Base-by-base conservation (phyloP, 2,113 vertebrate species). In the Lophotis ruficrista region DNA sequence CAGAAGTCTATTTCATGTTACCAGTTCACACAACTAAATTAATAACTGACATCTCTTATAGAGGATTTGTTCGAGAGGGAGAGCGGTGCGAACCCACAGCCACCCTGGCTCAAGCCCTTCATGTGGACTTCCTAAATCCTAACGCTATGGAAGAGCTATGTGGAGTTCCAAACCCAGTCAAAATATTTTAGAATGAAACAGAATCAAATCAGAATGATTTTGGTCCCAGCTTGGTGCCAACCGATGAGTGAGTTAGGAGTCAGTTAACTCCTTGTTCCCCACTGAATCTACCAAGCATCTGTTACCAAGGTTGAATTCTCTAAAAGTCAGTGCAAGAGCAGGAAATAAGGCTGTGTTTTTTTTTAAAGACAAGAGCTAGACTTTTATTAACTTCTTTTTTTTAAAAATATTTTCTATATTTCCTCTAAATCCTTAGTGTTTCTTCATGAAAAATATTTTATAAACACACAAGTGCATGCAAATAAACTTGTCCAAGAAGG, bases 221-320 rank as follows among this genome's bases (percentile, higher is more conserved):
- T 48, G 31, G 47, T 62, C 61, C 45, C n/a, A 33, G 27, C 0
- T 31, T 14, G 24, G 31, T 79, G 48, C 57, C 27, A 93, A 21
- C 4, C 0, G 0, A 64, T 4, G 72, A 53, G 27, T 41, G 4
- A 79, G 10, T 60, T 19, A 38, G 27, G 20, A 66, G 14, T 2
- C 48, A 20, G 20, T 35, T 58, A 61, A 45, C 14, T 64, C 28
- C 57, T 68, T 22, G 7, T 14, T 75, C 16, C 19, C 37, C 33
- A 4, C 38, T 30, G 33, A 64, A 70, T 37, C 27, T 28, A 37
- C 6, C 18, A 62, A 82, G 23, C 19, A 22, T 14, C 58, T 47
- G 0, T 45, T 54, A 27, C 2, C 11, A 71, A 90, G 27, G 17
- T 0, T 83, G 80, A 71, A 38, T 51, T 57, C 24, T 62, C 25